phyloP scores from a whole-genome alignment of 53 echinoderm and acorn worm species.

The Echinometra lucunter region DNA sequence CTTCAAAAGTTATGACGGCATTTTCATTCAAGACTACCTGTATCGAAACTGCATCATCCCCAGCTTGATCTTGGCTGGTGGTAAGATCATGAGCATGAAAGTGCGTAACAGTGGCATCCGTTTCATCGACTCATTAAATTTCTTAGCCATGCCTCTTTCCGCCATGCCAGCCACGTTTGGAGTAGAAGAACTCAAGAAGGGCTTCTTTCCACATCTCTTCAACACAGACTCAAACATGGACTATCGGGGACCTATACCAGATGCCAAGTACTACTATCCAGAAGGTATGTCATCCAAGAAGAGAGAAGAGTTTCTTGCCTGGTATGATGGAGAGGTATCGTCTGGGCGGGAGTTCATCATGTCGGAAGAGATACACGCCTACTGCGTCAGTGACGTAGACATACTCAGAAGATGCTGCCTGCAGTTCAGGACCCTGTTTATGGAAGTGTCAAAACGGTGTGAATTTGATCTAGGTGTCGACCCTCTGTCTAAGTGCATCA shows the following conservation, averaged over 20 bases:
- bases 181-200: slow-evolving; percentile 61
- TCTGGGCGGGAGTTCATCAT: slow-evolving; percentile 52
- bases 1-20: neutral
- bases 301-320: slow-evolving; percentile 41
- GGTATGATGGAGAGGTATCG: slow-evolving; percentile 28
- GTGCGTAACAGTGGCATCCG: neutral
- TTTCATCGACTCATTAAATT: slow-evolving; percentile 70
- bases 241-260: slow-evolving; percentile 61
- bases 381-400: slow-evolving; percentile 70
- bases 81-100: neutral
- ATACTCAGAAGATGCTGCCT: slow-evolving; percentile 59
- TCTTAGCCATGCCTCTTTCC: slow-evolving; percentile 70
- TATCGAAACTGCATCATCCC: too few species aligned
- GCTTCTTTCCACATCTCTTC: slow-evolving; percentile 67
- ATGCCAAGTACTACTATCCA: slow-evolving; percentile 59
- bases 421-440: slow-evolving; percentile 39
- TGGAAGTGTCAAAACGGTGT: neutral
- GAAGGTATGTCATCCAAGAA: slow-evolving; percentile 58
- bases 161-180: slow-evolving; percentile 67
- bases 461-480: slow-evolving; percentile 68
- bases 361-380: slow-evolving; percentile 38
- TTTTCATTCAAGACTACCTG: neutral
- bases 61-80: too few species aligned
- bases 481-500: slow-evolving; percentile 78
- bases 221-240: slow-evolving; percentile 59